Base-by-base conservation (phyloP, 1,140 invertebrate genomes). In the Heterodera schachtii region DNA sequence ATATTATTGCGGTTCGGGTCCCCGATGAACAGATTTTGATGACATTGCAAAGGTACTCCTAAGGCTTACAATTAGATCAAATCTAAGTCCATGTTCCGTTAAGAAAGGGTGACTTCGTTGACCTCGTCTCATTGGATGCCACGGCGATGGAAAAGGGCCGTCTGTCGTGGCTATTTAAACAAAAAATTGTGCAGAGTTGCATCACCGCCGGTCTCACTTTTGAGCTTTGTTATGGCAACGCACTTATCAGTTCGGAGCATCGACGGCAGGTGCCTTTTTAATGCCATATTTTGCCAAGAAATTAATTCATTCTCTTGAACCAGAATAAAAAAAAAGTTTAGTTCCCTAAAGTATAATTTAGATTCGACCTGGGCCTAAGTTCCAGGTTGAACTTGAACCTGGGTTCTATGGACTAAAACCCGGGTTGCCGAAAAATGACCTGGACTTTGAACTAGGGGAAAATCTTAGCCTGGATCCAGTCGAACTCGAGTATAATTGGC, bases 1-100 rank as follows among this genome's bases (percentile, higher is more conserved):
- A 89, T 71, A 82, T 89, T 73, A 79, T 89, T 19, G 88, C 88
- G 19, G 84, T 90, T 13, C 82, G 88, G 7, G 80, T 83, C 49
- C 75, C 73, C 19, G 84, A 90, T 69, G 85, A 88, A 78, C 64
- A 84, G 52, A 84, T 89, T 31, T 71, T 89, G 5, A 84, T 81
- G 16, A 90, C 88, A 57, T 71, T 89, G 13, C 73, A 86, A 16
- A 80, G 80, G 69, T 80, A 16, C 16, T 49, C 64, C 19, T 4
- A 31, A 31, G n/a, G 46, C 8, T 43, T 60, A 49, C 31, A 9
- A 7, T 31, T 21, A 79, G 11, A 44, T 16, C 67, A 41, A 49
- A 73, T 60, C 19, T 79, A 0, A 60, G 79, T 19, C 52, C 49
- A 69, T 52, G 49, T 52, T 52, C 49, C 11, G 6, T 52, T 52